phyloP scores from a whole-genome alignment of 2,888 invertebrate species.

The Trissolcus brochymenae region DNA sequence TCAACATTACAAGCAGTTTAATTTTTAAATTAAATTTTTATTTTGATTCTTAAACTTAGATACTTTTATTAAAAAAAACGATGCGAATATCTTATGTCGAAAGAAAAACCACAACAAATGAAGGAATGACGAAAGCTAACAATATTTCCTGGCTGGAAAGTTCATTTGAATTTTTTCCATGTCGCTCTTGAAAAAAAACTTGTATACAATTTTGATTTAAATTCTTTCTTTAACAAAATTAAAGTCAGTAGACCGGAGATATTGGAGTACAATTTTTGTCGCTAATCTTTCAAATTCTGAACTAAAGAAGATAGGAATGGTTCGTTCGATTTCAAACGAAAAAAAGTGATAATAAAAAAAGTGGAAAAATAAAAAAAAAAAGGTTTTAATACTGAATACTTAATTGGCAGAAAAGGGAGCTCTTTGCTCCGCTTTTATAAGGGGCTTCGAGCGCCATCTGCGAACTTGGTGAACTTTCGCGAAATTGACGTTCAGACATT shows the following conservation, averaged over 20 bases:
- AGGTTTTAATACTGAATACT: conserved; percentile 32
- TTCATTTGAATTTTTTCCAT: conserved; percentile 25
- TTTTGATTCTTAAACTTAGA: conserved; percentile 39
- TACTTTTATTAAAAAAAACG: conserved; percentile 33
- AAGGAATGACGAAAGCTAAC: conserved; percentile 53
- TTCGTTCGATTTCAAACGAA: too few species aligned
- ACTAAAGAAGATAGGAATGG: neutral
- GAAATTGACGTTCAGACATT: conserved; percentile 14
- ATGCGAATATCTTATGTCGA: conserved; percentile 21
- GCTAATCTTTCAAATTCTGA: neutral
- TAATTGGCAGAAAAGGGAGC: conserved; percentile 38
- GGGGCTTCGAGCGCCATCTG: conserved; percentile 26
- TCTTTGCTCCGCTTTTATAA: conserved; percentile 1
- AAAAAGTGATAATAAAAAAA: neutral
- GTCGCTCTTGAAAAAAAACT: neutral
- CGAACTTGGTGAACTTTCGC: conserved; percentile 22
- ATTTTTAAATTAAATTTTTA: conserved; percentile 45
- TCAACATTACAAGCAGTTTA: neutral
- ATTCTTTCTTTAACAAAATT: neutral
- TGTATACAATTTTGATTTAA: neutral
- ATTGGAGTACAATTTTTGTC: too few species aligned
- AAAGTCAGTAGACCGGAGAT: too few species aligned
- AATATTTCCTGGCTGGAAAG: conserved; percentile 31
- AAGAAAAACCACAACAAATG: conserved; percentile 25
- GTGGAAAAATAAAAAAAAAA: conserved; percentile 2